Conservation (phyloP, 2,888 invertebrate species). For the Rhagophthalmus giganteus region DNA sequence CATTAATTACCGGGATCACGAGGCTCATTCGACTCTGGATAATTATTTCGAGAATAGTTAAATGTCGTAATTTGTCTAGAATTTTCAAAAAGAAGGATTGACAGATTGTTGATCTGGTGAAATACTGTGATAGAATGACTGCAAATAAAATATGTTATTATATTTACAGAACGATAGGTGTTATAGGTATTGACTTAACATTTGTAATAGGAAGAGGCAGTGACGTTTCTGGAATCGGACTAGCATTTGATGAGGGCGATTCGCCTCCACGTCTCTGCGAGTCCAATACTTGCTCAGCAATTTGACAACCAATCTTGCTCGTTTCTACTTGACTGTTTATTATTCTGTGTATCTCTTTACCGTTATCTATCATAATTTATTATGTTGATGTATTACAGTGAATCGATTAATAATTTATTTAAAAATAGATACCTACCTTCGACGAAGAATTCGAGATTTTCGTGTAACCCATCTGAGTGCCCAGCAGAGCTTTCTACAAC, state of each 20-base stretch:
- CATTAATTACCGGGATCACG: neutral
- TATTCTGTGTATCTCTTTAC: conserved; percentile 68
- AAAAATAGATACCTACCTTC: conserved; percentile 55
- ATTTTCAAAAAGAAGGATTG: conserved; percentile 30
- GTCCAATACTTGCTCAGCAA: conserved; percentile 77
- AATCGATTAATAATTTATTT: too few relatives aligned
- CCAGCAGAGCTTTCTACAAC: conserved; percentile 57
- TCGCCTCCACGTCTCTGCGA: conserved; percentile 60
- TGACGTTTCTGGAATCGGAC: conserved; percentile 50
- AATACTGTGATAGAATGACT: neutral
- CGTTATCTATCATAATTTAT: conserved; percentile 57
- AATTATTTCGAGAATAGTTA: conserved; percentile 55
- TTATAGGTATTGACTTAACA: too few relatives aligned
- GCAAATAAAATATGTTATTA: neutral
- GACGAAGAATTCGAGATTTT: conserved; percentile 61
- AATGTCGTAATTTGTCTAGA: conserved; percentile 37
- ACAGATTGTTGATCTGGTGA: neutral
- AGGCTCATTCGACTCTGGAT: conserved; percentile 41
- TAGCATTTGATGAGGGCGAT: conserved; percentile 58
- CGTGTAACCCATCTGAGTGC: conserved; percentile 55
- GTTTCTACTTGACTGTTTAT: conserved; percentile 79
- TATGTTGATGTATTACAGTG: too few relatives aligned
- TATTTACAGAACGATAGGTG: neutral
- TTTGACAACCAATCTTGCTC: conserved; percentile 81
- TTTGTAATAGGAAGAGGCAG: neutral